Evolutionary conservation across 1,140 invertebrate genomes (phyloP), one percentile per base, ranked within the genome.

Genomic region (Zaprionus lachaisei): DNA sequence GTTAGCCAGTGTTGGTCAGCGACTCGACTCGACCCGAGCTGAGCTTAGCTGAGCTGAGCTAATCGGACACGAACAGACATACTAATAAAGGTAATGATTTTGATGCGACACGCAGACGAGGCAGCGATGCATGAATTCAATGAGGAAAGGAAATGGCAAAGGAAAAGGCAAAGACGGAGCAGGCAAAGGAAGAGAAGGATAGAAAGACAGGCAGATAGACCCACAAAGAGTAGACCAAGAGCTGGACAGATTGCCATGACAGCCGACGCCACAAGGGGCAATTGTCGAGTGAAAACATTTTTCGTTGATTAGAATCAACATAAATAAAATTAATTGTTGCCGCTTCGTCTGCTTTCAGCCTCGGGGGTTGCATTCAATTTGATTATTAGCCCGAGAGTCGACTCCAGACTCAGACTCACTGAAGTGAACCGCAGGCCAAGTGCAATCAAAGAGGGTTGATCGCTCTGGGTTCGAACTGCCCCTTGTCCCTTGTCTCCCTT

Each of bases 271-370:
- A 47, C 49, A 37, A 47, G 58, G 62, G 68, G 66, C 62, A 41
- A 47, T 65, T 61, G 37, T 64, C 60, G 37, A 62, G 49, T 61
- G 63, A 72, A 72, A 66, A 67, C 41, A 72, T 69, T 73, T 64
- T 60, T 71, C 71, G 78, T 81, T 89, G 84, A 89, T 89, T 89
- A 84, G 81, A 89, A 89, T 89, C 84, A 89, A 89, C 84, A 89
- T 89, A 90, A 89, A 89, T 89, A 90, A 89, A 89, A 89, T 89
- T 89, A 89, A 89, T 89, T 89, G 85, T 85, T 89, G 85, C 82
- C 81, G 85, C 62, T 69, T 74, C 71, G 72, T 44, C 57, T 74
- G 56, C 11, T 58, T 7, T 28, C 17, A 20, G 56, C 31, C 56
- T 20, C 17, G 62, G 65, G 84, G 82, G 82, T 90, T 90, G 85